These are phyloP conservation scores for Platorchestia sp. DNA, from an alignment of 1,140 invertebrate species.

Conservation along the genomic window DNA sequence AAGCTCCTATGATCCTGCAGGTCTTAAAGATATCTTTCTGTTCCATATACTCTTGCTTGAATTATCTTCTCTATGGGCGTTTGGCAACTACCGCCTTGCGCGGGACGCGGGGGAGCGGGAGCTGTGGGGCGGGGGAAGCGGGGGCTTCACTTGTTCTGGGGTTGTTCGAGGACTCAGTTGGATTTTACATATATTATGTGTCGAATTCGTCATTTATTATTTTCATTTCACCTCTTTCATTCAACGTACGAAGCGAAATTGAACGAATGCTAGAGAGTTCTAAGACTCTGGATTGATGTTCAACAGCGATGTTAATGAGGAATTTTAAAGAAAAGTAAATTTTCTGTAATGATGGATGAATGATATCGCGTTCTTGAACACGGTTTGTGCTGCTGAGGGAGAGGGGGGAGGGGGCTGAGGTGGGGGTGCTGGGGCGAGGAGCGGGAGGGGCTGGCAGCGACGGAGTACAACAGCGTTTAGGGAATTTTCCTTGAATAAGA, in stretches of 20 bases:
- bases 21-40: too few relatives aligned
- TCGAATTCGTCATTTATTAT: slow-evolving; percentile 10
- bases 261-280: too few relatives aligned
- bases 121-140: too few relatives aligned
- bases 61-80: too few relatives aligned
- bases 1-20: too few relatives aligned
- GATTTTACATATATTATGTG: slow-evolving; percentile 47
- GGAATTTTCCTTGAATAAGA: neutral
- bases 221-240: neutral
- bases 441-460: neutral
- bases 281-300: too few relatives aligned
- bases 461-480: neutral
- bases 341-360: slow-evolving; percentile 44
- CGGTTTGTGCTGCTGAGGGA: slow-evolving; percentile 2
- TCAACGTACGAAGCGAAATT: too few relatives aligned
- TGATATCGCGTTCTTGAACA: slow-evolving; percentile 48
- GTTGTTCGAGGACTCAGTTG: slow-evolving; percentile 44
- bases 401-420: neutral
- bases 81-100: too few relatives aligned
- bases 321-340: neutral
- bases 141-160: neutral
- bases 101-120: too few relatives aligned
- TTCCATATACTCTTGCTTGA: too few relatives aligned
- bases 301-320: too few relatives aligned
- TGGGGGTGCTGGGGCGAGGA: neutral